Evolutionary conservation across 2,888 invertebrate genomes (phyloP).

Genomic region (Lochmaea capreae): DNA sequence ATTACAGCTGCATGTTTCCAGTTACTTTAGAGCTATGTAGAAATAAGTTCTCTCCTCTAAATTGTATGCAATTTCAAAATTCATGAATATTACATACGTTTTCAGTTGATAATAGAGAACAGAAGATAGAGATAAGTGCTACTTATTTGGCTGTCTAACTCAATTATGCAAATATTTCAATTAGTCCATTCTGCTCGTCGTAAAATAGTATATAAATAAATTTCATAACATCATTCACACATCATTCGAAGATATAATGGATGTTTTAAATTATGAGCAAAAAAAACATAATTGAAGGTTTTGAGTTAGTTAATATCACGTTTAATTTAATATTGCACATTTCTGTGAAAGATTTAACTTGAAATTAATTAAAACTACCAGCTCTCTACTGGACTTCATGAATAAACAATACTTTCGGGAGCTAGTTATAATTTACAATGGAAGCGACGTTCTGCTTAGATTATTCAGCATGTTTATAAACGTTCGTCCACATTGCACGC

Average conservation of each 20-base stretch:
- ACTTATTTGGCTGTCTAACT: neutral
- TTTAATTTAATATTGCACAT: neutral
- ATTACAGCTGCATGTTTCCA: neutral
- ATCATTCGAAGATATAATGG: neutral
- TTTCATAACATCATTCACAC: neutral
- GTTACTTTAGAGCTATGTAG: neutral
- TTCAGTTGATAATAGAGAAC: neutral
- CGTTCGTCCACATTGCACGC: neutral
- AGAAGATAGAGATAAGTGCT: neutral
- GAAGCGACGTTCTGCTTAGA: neutral
- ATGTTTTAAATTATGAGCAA: too few relatives aligned
- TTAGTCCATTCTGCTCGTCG: neutral
- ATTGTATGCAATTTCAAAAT: neutral
- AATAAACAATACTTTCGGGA: constrained; percentile 13
- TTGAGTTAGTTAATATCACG: neutral
- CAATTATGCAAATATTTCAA: neutral
- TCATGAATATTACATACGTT: neutral
- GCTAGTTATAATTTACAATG: neutral
- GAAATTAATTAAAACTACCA: neutral
- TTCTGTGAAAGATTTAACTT: neutral
- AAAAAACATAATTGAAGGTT: too few relatives aligned
- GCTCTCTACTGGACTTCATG: constrained; percentile 9
- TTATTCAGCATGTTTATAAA: neutral
- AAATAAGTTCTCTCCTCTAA: neutral
- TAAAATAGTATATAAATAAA: neutral